Evolutionary conservation across 92 coral and sea anemone species (phyloP).

Genomic region (Parazoanthus darwini): DNA sequence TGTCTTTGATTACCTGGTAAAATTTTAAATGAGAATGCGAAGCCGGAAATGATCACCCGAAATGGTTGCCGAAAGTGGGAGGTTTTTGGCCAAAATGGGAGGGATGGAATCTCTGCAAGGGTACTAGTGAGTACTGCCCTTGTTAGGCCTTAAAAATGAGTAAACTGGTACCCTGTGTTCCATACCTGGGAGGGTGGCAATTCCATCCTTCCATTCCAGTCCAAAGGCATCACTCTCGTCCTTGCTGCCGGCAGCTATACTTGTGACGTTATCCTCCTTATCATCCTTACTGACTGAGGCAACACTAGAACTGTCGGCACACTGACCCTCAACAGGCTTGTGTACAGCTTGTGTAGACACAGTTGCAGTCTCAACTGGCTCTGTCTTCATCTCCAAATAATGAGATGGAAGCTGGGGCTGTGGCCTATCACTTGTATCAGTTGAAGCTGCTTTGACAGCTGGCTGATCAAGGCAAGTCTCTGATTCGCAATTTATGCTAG

Average conservation of each 20-base stretch:
- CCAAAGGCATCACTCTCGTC: slow-evolving; percentile 55
- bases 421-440: slow-evolving; percentile 30
- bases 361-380: slow-evolving; percentile 16
- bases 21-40: no score
- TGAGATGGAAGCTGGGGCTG: background rate
- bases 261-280: background rate
- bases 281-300: background rate
- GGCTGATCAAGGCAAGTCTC: background rate
- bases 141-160: background rate
- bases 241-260: background rate
- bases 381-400: slow-evolving; percentile 10
- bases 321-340: background rate
- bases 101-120: no score
- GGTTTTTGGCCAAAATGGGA: no score
- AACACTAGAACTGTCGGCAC: background rate
- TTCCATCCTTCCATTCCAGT: slow-evolving; percentile 74
- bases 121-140: no score
- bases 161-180: background rate
- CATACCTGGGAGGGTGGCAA: slow-evolving; percentile 71
- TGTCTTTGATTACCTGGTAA: no score
- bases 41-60: no score
- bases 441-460: slow-evolving; percentile 28
- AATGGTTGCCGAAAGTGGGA: no score
- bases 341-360: slow-evolving; percentile 36
- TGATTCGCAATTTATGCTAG: background rate